Percentiles rank a stretch among this genome's conserved stretches.
phyloP scores from a whole-genome alignment of 92 coral and sea anemone genomes.

The Chrysogorgia sp. region DNA sequence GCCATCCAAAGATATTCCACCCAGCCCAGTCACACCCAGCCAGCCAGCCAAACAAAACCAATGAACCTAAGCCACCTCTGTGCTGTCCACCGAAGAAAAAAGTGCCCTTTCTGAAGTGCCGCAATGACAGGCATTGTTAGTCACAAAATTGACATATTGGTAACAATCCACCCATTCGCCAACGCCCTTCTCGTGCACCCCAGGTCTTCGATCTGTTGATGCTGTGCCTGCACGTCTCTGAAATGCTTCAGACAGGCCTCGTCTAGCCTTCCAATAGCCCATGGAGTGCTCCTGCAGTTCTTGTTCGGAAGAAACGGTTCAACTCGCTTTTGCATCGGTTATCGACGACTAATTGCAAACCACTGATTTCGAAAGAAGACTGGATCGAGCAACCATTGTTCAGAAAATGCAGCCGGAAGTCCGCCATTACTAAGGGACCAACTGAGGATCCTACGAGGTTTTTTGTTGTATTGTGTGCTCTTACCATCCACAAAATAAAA shows the following conservation, averaged over 20 bases:
- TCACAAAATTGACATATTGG: slow-evolving; percentile 39
- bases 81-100: neutral
- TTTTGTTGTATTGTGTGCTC: no score
- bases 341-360: slow-evolving; percentile 45
- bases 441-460: no score
- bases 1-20: neutral
- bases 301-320: slow-evolving; percentile 49
- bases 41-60: neutral
- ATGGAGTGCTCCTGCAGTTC: slow-evolving; percentile 53
- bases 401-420: no score
- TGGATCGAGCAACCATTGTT: slow-evolving; percentile 40
- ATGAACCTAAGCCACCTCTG: no score
- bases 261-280: slow-evolving; percentile 45
- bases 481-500: no score
- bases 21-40: slow-evolving; percentile 3
- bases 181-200: slow-evolving; percentile 25
- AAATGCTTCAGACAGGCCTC: slow-evolving; percentile 43
- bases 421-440: no score
- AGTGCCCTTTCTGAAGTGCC: neutral
- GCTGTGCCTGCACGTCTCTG: slow-evolving; percentile 18
- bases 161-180: slow-evolving; percentile 31
- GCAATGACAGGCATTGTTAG: slow-evolving; percentile 5
- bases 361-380: slow-evolving; percentile 27
- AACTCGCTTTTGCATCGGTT: slow-evolving; percentile 41
- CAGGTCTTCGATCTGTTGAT: neutral